Evolutionary conservation across 2,888 invertebrate species (phyloP).

Genomic region (Epinotia ramella): DNA sequence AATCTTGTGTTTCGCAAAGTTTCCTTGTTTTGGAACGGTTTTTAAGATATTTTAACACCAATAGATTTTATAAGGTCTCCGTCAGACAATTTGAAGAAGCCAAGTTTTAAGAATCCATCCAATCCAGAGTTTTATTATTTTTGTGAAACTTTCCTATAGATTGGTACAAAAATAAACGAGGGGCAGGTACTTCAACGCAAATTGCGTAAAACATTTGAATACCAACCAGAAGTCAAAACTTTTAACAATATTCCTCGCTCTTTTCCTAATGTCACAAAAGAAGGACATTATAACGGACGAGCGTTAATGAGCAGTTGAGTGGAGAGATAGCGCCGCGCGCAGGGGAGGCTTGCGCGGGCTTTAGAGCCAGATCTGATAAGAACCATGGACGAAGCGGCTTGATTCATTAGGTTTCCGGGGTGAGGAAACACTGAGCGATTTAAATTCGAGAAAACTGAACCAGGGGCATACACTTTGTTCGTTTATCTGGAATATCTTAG

Average conservation of each 20-base stretch:
- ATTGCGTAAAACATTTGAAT: slow-evolving; percentile 6
- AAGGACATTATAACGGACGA: slow-evolving; percentile 29
- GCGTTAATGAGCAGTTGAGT: slow-evolving; percentile 42
- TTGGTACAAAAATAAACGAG: neutral
- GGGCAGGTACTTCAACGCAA: neutral
- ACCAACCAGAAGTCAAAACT: slow-evolving; percentile 6
- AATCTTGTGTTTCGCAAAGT: neutral
- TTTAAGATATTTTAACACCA: neutral
- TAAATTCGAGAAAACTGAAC: neutral
- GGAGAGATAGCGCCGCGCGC: slow-evolving; percentile 38
- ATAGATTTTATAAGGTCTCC: neutral
- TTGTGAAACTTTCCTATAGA: neutral
- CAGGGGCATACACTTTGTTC: neutral
- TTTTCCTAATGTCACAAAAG: slow-evolving; percentile 17
- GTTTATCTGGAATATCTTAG: neutral
- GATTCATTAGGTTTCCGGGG: slow-evolving; percentile 27
- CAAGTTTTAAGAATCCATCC: no score
- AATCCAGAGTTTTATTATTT: no score
- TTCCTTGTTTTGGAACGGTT: neutral
- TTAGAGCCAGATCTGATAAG: slow-evolving; percentile 32
- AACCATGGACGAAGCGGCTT: slow-evolving; percentile 16
- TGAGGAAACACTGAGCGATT: neutral
- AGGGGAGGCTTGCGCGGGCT: slow-evolving; percentile 11
- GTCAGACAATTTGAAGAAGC: no score
- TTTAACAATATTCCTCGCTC: slow-evolving; percentile 10